phyloP scores from a whole-genome alignment of 1,140 invertebrate species.

The Macrobrachium rosenbergii region DNA sequence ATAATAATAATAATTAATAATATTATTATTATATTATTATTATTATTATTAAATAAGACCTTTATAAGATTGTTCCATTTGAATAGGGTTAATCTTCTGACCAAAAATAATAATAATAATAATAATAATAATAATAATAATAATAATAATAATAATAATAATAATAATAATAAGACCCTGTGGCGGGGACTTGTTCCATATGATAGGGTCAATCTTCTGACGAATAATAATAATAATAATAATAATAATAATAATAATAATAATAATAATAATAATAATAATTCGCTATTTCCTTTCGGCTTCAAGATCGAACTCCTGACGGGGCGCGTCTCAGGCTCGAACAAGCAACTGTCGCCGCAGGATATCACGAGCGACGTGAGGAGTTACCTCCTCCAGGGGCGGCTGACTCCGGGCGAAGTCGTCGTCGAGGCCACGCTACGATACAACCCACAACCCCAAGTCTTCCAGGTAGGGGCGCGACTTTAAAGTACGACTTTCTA shows the following conservation, averaged over 20 bases:
- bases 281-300: background rate
- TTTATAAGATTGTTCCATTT: too few species aligned
- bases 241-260: background rate
- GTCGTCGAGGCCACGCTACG: constrained; percentile 45
- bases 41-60: too few species aligned
- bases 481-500: too few species aligned
- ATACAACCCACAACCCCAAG: constrained; percentile 30
- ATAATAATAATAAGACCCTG: too few species aligned
- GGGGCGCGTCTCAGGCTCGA: constrained; percentile 24
- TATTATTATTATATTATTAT: too few species aligned
- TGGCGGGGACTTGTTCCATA: too few species aligned
- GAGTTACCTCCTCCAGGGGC: constrained; percentile 46
- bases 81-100: too few species aligned
- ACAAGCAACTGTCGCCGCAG: constrained; percentile 39
- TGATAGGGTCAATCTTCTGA: too few species aligned
- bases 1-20: too few species aligned
- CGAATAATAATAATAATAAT: background rate
- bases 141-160: constrained; percentile 1
- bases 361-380: constrained; percentile 40
- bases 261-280: constrained; percentile 1
- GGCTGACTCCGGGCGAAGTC: constrained; percentile 29
- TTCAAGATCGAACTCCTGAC: constrained; percentile 26
- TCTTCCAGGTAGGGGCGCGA: constrained; percentile 29
- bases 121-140: background rate
- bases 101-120: background rate